phyloP scores from a whole-genome alignment of 2,797 vertebrate species.

The Neosilurus mollespiculum region DNA sequence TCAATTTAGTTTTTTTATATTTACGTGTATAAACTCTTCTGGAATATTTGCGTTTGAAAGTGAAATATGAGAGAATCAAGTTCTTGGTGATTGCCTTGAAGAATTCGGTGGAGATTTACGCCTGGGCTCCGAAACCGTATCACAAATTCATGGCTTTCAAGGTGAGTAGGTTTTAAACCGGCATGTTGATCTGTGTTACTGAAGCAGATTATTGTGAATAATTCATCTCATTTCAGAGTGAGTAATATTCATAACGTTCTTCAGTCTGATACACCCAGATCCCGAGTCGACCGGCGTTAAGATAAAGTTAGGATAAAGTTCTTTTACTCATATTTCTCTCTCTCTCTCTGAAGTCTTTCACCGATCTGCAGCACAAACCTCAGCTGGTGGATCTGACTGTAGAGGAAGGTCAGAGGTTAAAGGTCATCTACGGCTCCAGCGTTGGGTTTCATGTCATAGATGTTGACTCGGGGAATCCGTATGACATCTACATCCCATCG shows the following conservation, averaged over 20 bases:
- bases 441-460: slow-evolving; percentile 98
- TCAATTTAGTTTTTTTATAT: neutral
- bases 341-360: slow-evolving; percentile 83
- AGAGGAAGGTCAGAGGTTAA: slow-evolving; percentile 97
- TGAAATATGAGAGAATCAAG: slow-evolving; percentile 98
- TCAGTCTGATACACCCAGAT: neutral
- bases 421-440: slow-evolving; percentile 97
- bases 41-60: slow-evolving; percentile 65
- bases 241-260: neutral
- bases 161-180: slow-evolving; percentile 69
- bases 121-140: slow-evolving; percentile 98
- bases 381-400: slow-evolving; percentile 95
- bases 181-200: neutral
- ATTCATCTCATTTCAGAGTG: slow-evolving; percentile 9
- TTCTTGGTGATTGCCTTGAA: slow-evolving; percentile 98
- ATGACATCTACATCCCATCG: slow-evolving; percentile 98
- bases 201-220: neutral
- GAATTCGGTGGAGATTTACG: slow-evolving; percentile 97
- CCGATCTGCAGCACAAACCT: slow-evolving; percentile 95
- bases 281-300: neutral
- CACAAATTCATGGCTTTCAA: slow-evolving; percentile 99
- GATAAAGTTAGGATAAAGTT: too few relatives aligned
- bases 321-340: slow-evolving; percentile 12
- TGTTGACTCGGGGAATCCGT: slow-evolving; percentile 97
- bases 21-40: neutral